Base-by-base conservation (phyloP, 2,888 invertebrate genomes). In the Cephus runcator region DNA sequence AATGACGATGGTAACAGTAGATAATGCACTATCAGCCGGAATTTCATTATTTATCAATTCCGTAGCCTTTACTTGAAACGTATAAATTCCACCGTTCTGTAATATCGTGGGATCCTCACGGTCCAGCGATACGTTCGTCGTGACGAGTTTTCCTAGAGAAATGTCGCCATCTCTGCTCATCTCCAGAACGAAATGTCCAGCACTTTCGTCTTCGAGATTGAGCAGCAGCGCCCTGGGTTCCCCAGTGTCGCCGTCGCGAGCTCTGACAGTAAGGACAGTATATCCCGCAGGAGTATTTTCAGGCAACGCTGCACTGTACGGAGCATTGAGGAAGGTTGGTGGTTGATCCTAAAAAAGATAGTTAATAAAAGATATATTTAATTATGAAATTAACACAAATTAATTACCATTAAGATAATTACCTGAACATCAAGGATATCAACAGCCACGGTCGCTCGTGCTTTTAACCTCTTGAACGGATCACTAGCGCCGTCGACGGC, bases 231-330 rank as follows among this genome's bases (percentile, higher is more conserved):
- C 93, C 73, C 96, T 92, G 0, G 95, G 94, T 84, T 95, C 94
- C 0, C 96, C 97, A 6, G 95, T 94, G 88, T 97, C 97, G 0
- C 97, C 97, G 87, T 97, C 97, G 80, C 95, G 93, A 0, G 96
- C 97, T 83, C 94, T 92, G 0, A 97, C 94, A 31, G 95, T 94
- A 87, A 96, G 91, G 77, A 97, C 94, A 74, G 94, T 89, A 68
- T 90, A 85, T 35, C 86, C 85, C 31, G 94, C 92, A 1, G 93
- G 92, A 0, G 95, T 95, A 85, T 96, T 96, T 91, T 97, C 97
- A 4, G 94, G 93, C 0, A 97, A 93, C 0, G 95, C 95, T 1
- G 95, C 95, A 6, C 96, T 96, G 87, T 96, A 97, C 0, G 97
- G 97, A 0, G 96, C 95, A 88, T 96, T 96, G 0, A 95, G 89